Evolutionary conservation across 1,140 invertebrate species (phyloP).

Genomic region (Drosophila ercepeae): DNA sequence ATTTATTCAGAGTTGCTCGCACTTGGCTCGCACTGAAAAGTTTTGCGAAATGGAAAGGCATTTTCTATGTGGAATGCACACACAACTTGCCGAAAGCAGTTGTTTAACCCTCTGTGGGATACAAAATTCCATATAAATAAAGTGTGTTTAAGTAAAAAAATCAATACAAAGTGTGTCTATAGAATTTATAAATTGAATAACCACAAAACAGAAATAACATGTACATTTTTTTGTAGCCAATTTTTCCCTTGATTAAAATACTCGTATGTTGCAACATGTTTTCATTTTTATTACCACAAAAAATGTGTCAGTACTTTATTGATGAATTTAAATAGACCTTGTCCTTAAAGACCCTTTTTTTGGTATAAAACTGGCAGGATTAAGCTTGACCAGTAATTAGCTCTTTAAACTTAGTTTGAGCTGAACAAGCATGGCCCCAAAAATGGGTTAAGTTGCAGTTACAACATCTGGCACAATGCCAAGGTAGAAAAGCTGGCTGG

Average conservation of each 20-base stretch:
- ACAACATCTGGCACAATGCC: conserved; percentile 52
- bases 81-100: conserved; percentile 8
- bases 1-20: conserved; percentile 30
- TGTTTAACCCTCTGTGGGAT: not conserved
- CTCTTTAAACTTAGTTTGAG: not conserved
- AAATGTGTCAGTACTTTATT: too few species aligned
- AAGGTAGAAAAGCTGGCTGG: conserved; percentile 24
- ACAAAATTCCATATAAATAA: not conserved
- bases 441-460: conserved; percentile 21
- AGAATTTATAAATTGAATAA: not conserved
- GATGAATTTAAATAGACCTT: too few species aligned
- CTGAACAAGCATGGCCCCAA: not conserved
- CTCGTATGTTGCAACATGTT: not conserved
- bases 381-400: not conserved
- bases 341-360: too few species aligned
- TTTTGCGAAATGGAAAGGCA: conserved; percentile 22
- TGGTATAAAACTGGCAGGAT: too few species aligned
- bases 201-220: too few species aligned
- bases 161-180: not conserved
- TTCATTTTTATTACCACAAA: not conserved
- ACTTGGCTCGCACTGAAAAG: conserved; percentile 1
- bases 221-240: too few species aligned
- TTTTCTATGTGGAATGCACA: conserved; percentile 20
- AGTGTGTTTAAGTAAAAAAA: not conserved
- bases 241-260: too few species aligned